Conservation (phyloP, 2,113 vertebrate species). For the Neoarius graeffei region DNA sequence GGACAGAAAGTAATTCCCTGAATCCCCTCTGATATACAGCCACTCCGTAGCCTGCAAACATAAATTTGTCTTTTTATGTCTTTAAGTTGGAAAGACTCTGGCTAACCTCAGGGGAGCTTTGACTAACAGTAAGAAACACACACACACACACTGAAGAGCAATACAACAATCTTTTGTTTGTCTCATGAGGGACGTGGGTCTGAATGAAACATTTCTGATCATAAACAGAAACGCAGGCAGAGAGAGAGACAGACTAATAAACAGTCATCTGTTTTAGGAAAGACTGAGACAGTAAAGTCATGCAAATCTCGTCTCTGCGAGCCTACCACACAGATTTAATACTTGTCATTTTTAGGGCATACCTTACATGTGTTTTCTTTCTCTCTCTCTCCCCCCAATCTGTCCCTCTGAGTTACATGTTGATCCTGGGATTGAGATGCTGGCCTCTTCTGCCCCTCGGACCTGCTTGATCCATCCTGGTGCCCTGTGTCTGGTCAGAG, state of each 20-base stretch:
- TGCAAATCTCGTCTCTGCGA: no score
- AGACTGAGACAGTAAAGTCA: background rate
- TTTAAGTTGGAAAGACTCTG: constrained; percentile 7
- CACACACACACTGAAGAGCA: background rate
- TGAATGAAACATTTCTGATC: background rate
- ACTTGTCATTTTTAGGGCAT: no score
- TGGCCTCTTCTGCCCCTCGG: no score
- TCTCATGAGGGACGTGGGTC: background rate
- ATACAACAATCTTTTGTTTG: background rate
- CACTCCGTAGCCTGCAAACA: constrained; percentile 9
- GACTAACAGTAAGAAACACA: background rate
- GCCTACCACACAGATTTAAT: no score
- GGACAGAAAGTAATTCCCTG: constrained; percentile 2
- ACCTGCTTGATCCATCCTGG: no score
- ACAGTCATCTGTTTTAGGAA: background rate
- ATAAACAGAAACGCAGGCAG: background rate
- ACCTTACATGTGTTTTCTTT: no score
- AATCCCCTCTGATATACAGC: constrained; percentile 19
- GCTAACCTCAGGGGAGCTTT: constrained; percentile 10
- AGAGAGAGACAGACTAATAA: background rate
- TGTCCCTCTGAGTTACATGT: no score
- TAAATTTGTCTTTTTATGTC: constrained; percentile 16
- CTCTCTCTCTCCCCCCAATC: no score
- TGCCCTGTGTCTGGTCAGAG: no score
- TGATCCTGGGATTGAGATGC: no score